These are phyloP conservation scores for Phaonia tiefii DNA, from an alignment of 2,888 invertebrate genomes.

Conservation along the genomic window DNA sequence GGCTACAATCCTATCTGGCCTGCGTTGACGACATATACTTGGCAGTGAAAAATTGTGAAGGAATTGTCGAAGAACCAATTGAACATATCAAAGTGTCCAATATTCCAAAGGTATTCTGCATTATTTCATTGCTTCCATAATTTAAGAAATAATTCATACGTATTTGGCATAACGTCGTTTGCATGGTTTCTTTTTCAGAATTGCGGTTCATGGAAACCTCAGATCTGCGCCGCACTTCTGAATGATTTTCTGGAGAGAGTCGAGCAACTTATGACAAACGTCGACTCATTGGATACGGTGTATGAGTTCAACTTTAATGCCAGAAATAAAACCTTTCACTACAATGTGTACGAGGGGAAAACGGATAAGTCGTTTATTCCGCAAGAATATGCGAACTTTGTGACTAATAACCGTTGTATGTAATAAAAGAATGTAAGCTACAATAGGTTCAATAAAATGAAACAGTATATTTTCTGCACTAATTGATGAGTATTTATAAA, in stretches of 20 bases:
- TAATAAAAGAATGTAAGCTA: too few relatives aligned
- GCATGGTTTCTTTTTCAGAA: too few relatives aligned
- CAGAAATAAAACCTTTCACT: background rate
- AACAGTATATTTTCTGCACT: too few relatives aligned
- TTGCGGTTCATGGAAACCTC: constrained; percentile 38
- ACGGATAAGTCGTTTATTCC: constrained; percentile 42
- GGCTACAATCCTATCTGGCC: constrained; percentile 30
- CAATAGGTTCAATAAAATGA: too few relatives aligned
- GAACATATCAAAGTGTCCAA: constrained; percentile 1
- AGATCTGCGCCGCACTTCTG: constrained; percentile 27
- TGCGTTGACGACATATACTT: constrained; percentile 39
- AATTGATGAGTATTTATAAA: too few relatives aligned
- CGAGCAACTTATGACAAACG: constrained; percentile 22
- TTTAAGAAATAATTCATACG: too few relatives aligned
- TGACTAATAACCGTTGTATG: too few relatives aligned
- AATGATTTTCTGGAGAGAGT: constrained; percentile 30
- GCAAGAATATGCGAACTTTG: constrained; percentile 31
- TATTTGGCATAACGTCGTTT: too few relatives aligned
- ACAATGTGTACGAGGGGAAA: constrained; percentile 24
- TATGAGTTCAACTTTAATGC: constrained; percentile 29
- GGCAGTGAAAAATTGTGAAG: constrained; percentile 22
- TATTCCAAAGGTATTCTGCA: constrained; percentile 4
- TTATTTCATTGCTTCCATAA: too few relatives aligned
- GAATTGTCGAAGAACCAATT: constrained; percentile 1
- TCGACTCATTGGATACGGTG: constrained; percentile 39